These are phyloP conservation scores for Hylaeus anthracinus DNA, from an alignment of 1,140 invertebrate genomes.

Conservation along the genomic window DNA sequence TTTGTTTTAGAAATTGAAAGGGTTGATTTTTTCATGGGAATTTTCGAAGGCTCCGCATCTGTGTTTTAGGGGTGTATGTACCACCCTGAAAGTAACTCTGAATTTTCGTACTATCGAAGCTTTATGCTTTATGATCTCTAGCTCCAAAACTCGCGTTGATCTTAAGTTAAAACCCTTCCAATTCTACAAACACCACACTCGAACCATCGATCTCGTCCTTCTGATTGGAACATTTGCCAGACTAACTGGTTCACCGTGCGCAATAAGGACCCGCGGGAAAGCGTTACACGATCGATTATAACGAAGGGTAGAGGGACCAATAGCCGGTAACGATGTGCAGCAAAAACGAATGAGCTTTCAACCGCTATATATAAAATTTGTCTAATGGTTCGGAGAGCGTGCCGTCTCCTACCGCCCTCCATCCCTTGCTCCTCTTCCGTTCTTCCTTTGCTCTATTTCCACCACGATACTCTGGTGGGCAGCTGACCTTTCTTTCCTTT, in stretches of 20 bases:
- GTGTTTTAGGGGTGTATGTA: too few species aligned
- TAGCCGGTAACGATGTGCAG: constrained; percentile 40
- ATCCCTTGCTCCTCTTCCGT: constrained; percentile 33
- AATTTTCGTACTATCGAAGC: too few species aligned
- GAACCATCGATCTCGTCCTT: background rate
- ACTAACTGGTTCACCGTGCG: background rate
- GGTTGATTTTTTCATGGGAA: too few species aligned
- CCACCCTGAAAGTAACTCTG: too few species aligned
- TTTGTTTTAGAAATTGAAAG: too few species aligned
- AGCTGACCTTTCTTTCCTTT: constrained; percentile 45
- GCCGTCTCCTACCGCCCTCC: background rate
- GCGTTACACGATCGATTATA: constrained; percentile 21
- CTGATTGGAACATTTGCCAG: constrained; percentile 20
- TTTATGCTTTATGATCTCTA: too few species aligned
- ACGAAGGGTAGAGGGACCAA: constrained; percentile 19
- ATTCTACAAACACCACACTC: background rate
- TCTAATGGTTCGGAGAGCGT: constrained; percentile 73
- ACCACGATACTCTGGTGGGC: constrained; percentile 45
- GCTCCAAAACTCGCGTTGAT: too few species aligned
- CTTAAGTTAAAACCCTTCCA: too few species aligned
- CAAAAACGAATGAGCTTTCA: constrained; percentile 63
- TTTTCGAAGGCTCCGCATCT: too few species aligned
- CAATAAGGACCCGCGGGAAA: background rate
- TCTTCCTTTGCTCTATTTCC: constrained; percentile 61
- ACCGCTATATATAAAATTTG: constrained; percentile 76